Conservation (phyloP, 1,140 invertebrate species). For the Stegodyphus dumicola region DNA sequence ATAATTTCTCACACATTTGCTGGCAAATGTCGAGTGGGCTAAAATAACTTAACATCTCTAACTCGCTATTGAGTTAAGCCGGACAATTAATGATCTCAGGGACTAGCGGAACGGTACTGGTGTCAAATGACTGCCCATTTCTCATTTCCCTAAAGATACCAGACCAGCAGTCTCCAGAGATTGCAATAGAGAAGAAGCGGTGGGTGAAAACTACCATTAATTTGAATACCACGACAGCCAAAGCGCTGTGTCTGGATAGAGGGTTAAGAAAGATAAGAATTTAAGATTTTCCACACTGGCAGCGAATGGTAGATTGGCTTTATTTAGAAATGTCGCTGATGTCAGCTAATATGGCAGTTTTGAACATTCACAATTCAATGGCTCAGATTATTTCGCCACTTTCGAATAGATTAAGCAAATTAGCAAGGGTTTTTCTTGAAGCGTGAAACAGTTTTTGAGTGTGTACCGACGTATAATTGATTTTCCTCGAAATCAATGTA, state of each 20-base stretch:
- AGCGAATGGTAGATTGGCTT: slow-evolving; percentile 9
- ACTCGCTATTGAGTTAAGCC: neutral
- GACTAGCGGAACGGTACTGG: neutral
- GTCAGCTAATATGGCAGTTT: neutral
- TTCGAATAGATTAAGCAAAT: no score
- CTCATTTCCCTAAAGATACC: slow-evolving; percentile 3
- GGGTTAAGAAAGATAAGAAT: neutral
- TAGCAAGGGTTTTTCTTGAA: no score
- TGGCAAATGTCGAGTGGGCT: neutral
- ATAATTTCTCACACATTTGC: no score
- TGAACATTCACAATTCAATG: no score
- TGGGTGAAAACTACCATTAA: slow-evolving; percentile 44
- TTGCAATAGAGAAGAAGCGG: slow-evolving; percentile 8
- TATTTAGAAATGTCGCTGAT: slow-evolving; percentile 30
- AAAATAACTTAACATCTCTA: slow-evolving; percentile 21
- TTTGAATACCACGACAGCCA: slow-evolving; percentile 40
- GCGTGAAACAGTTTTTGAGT: no score
- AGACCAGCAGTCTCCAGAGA: slow-evolving; percentile 20
- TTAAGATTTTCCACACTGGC: neutral
- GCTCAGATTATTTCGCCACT: no score
- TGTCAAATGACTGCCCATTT: slow-evolving; percentile 37
- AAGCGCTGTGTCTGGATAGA: neutral
- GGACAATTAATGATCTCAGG: slow-evolving; percentile 13
- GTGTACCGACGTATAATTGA: no score
- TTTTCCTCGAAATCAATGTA: no score